Conservation (phyloP, 2,888 invertebrate genomes). For the Crepidodera aurea region DNA sequence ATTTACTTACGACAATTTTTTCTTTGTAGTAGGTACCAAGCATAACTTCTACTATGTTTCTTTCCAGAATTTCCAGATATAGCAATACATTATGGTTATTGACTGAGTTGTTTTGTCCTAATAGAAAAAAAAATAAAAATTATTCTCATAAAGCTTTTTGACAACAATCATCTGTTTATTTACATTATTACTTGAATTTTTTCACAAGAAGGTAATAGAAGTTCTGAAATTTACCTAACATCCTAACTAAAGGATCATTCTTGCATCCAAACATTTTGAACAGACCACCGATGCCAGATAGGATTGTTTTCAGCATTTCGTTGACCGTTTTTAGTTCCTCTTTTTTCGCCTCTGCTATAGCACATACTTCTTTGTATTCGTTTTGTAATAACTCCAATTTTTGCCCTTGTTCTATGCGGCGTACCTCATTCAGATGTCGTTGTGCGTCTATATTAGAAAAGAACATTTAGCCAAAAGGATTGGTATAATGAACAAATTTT, state of each 20-base stretch:
- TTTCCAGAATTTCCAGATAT: slow-evolving; percentile 83
- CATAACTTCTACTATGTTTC: slow-evolving; percentile 73
- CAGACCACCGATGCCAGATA: slow-evolving; percentile 65
- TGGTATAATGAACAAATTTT: not conserved
- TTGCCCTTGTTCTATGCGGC: slow-evolving; percentile 68
- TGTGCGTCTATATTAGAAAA: slow-evolving; percentile 64
- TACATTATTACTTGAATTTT: too few species aligned
- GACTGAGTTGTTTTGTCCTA: slow-evolving; percentile 73
- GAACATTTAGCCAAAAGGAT: slow-evolving; percentile 5
- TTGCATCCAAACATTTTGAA: slow-evolving; percentile 75
- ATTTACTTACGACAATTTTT: slow-evolving; percentile 40
- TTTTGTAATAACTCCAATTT: slow-evolving; percentile 66
- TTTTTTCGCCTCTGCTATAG: slow-evolving; percentile 32
- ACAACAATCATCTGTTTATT: too few species aligned
- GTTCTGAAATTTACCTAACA: too few species aligned
- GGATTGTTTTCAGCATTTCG: slow-evolving; percentile 55
- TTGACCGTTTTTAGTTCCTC: slow-evolving; percentile 51
- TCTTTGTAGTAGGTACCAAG: slow-evolving; percentile 63
- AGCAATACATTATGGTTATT: slow-evolving; percentile 80
- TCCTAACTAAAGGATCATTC: slow-evolving; percentile 74
- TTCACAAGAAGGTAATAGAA: too few species aligned
- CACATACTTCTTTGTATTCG: slow-evolving; percentile 54
- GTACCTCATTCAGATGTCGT: slow-evolving; percentile 66
- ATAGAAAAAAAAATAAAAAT: slow-evolving; percentile 21
- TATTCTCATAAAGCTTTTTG: too few species aligned